These are phyloP conservation scores for Didymodactylos carnosus DNA, from an alignment of 2,888 invertebrate genomes.

Conservation along the genomic window DNA sequence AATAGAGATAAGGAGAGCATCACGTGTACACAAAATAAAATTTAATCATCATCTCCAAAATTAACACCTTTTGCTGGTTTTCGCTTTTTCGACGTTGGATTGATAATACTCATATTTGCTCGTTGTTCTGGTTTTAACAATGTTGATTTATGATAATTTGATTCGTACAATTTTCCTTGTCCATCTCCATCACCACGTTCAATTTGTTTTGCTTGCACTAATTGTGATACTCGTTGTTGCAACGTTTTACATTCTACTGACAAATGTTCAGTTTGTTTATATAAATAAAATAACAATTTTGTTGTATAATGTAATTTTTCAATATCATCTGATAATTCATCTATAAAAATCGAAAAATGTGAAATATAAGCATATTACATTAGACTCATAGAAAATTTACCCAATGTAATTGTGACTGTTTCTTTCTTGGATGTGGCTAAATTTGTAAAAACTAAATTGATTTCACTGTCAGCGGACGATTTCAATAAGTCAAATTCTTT, in stretches of 20 bases:
- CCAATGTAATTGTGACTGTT: too few species aligned
- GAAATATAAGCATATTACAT: too few species aligned
- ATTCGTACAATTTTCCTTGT: not conserved
- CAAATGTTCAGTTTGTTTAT: not conserved
- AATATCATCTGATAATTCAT: too few species aligned
- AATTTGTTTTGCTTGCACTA: not conserved
- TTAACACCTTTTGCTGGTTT: conserved; percentile 6
- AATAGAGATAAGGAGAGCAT: not conserved
- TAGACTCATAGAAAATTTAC: too few species aligned
- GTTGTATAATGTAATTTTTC: not conserved
- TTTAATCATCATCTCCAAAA: conserved; percentile 12
- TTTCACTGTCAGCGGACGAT: too few species aligned
- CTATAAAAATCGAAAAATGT: too few species aligned
- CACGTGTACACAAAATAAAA: not conserved
- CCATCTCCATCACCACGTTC: not conserved
- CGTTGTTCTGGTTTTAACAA: not conserved
- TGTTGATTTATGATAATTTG: not conserved
- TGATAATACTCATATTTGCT: not conserved
- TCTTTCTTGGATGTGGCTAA: too few species aligned
- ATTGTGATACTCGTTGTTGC: not conserved
- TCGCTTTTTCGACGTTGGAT: not conserved
- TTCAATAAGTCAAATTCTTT: too few species aligned
- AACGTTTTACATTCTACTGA: not conserved
- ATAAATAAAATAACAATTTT: not conserved
- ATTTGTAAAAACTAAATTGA: too few species aligned